Evolutionary conservation across 30 jellyfish, hydroid and myxozoan genomes (phyloP).

Genomic region (Clytia hemisphaerica): DNA sequence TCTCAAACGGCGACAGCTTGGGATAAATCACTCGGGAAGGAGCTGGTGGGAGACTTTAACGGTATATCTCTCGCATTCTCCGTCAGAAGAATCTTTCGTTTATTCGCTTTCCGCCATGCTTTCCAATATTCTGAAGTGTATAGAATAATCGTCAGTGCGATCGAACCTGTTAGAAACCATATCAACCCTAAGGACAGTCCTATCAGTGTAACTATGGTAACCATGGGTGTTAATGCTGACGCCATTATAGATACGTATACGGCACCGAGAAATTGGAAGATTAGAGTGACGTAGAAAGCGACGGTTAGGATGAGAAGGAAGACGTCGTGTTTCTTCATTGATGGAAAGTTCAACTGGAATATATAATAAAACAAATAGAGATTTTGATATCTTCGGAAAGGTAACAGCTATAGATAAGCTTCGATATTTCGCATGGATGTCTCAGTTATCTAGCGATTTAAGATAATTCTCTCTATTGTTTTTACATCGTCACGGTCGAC

Average conservation of each 20-base stretch:
- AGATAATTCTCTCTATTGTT: too few species aligned
- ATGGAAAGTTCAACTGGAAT: constrained; percentile 46
- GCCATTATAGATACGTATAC: constrained; percentile 68
- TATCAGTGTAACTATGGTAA: constrained; percentile 58
- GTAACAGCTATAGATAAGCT: too few species aligned
- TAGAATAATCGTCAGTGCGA: constrained; percentile 49
- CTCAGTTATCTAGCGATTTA: too few species aligned
- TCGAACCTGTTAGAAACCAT: constrained; percentile 83
- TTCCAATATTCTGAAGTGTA: constrained; percentile 82
- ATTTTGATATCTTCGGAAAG: too few species aligned
- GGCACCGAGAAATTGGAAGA: constrained; percentile 76
- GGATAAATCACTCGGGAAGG: too few species aligned
- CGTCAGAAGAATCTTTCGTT: constrained; percentile 46
- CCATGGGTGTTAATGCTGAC: constrained; percentile 46
- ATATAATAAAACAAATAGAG: too few species aligned
- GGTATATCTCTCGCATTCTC: too few species aligned
- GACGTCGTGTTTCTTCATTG: constrained; percentile 55
- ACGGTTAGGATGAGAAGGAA: constrained; percentile 45
- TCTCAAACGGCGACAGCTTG: too few species aligned
- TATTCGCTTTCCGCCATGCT: constrained; percentile 61
- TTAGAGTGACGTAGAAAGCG: constrained; percentile 57
- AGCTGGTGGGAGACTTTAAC: too few species aligned
- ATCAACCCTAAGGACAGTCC: constrained; percentile 79
- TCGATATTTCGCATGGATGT: too few species aligned
- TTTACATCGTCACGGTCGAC: too few species aligned